Conservation (phyloP, 2,797 vertebrate genomes). For the Clarias pachynema region DNA sequence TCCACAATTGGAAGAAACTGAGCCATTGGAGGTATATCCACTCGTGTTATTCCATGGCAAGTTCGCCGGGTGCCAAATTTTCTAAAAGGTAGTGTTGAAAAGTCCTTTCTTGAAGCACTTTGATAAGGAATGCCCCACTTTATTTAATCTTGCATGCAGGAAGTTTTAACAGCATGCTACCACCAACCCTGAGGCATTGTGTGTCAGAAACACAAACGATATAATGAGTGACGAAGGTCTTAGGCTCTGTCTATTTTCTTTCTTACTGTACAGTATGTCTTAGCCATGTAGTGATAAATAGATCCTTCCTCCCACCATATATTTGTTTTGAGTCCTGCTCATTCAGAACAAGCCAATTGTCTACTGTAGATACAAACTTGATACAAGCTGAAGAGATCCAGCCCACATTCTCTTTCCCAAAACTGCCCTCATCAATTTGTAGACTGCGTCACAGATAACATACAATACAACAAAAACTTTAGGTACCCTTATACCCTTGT, state of each 20-base stretch:
- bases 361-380: constrained; percentile 1
- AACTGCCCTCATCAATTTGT: not conserved
- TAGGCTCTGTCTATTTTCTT: not conserved
- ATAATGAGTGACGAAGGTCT: constrained; percentile 9
- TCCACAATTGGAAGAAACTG: not conserved
- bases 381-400: constrained; percentile 31
- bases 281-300: constrained; percentile 19
- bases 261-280: constrained; percentile 4
- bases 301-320: constrained; percentile 34
- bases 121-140: constrained; percentile 34
- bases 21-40: not conserved
- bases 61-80: not conserved
- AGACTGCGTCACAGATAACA: not conserved
- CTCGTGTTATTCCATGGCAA: not conserved
- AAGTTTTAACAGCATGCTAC: constrained; percentile 18
- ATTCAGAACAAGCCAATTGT: constrained; percentile 37
- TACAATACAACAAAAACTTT: not conserved
- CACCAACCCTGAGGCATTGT: not conserved
- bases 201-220: constrained; percentile 1
- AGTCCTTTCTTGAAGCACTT: constrained; percentile 17
- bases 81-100: constrained; percentile 4
- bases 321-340: constrained; percentile 8
- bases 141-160: constrained; percentile 20
- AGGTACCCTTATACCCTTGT: constrained; percentile 16
- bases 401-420: not conserved